These are phyloP conservation scores for Acanthisitta chloris DNA, from an alignment of 2,113 vertebrate genomes.

Conservation along the genomic window DNA sequence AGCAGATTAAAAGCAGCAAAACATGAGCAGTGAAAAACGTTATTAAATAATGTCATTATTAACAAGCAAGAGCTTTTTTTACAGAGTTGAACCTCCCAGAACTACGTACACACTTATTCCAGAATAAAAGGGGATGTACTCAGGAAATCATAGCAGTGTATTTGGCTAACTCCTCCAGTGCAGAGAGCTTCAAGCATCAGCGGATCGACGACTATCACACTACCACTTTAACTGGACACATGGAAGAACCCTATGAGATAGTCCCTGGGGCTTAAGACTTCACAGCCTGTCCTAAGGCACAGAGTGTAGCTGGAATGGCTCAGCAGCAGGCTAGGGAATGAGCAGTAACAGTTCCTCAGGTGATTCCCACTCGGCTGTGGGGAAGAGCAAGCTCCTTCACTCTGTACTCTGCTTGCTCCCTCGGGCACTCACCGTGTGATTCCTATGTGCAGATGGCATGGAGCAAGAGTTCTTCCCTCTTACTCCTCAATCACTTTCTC, in stretches of 20 bases:
- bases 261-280: background rate
- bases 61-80: background rate
- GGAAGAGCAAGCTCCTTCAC: background rate
- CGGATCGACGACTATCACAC: background rate
- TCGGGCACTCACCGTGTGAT: background rate
- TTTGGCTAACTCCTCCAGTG: background rate
- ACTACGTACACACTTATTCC: background rate
- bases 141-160: background rate
- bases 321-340: background rate
- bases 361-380: background rate
- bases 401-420: background rate
- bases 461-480: background rate
- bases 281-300: constrained; percentile 20
- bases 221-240: background rate
- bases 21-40: background rate
- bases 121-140: background rate
- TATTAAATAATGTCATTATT: constrained; percentile 1
- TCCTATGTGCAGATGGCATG: background rate
- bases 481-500: background rate
- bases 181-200: background rate
- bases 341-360: background rate
- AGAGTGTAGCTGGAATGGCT: background rate
- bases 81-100: background rate
- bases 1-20: background rate
- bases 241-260: background rate